Evolutionary conservation across 37 sponge, comb jelly and placozoan genomes (phyloP), one percentile per base, ranked within the genome.

Genomic region (Chondrilla cf. caribensis): DNA sequence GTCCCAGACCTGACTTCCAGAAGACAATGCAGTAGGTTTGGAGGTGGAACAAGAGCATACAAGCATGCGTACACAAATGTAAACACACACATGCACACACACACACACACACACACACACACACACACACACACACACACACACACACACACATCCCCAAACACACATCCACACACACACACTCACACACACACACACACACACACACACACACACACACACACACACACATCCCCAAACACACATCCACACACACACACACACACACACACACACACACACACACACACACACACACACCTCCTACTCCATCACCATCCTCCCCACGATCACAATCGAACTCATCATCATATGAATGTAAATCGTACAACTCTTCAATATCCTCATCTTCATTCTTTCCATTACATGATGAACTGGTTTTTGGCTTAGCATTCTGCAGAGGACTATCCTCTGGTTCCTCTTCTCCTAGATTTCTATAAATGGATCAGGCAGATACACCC

Each of bases 331-430:
- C 84, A 58, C 38, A 58, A 43, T 83, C 89, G 32, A 79, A 84
- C 7, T 84, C 82, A 65, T 37, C 79, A 47, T 83, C 87, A 67
- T 93, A 93, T 43, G 79, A 54, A 0, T 86, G 78, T 40, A 93
- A 51, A 47, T 86, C 70, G 38, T 93, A 93, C 28, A 89, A 47
- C 21, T 80, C 44, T 38, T 86, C 87, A 7, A 93, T 78, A 22
- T 42, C 64, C n/a, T 78, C 83, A 24, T 39, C 82, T 67, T 62
- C 29, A 6, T 62, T n/a, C 7, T 9, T 15, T 19, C 64, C 64
- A 19, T 62, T 28, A 55, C 11, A 55, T 28, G 29, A 28, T 62
- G 25, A 7, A n/a, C 29, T 15, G 4, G 18, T 28, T n/a, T n/a
- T 28, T 62, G 6, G 29, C 15, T 28, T 62, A 28, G 29, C 29